phyloP scores from a whole-genome alignment of 2,113 vertebrate genomes.

The Phaethornis superciliosus region DNA sequence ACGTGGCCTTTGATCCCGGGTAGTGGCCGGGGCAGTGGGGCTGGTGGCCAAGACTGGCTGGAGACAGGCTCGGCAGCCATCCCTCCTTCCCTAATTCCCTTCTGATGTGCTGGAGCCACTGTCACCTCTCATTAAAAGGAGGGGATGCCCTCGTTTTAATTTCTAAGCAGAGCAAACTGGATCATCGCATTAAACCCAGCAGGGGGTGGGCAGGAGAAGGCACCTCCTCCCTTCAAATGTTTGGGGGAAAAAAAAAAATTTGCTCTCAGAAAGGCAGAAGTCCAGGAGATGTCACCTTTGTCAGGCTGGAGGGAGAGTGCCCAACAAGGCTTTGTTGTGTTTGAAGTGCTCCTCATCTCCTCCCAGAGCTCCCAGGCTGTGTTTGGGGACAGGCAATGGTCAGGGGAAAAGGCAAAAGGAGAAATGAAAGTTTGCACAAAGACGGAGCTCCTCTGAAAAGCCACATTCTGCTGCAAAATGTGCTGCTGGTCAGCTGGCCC shows the following conservation, averaged over 20 bases:
- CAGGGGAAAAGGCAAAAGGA: not conserved
- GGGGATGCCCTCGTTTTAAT: constrained; percentile 1
- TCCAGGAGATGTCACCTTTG: constrained; percentile 31
- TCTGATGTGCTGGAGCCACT: constrained; percentile 78
- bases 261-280: constrained; percentile 57
- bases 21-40: not conserved
- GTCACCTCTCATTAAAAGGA: constrained; percentile 77
- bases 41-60: not conserved
- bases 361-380: not conserved
- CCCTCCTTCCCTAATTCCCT: constrained; percentile 62
- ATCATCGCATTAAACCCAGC: constrained; percentile 58
- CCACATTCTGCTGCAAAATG: accelerated
- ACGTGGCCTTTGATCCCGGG: constrained; percentile 21
- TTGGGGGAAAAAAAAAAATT: constrained; percentile 57
- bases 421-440: not conserved
- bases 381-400: not conserved
- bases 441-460: not conserved
- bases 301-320: not conserved
- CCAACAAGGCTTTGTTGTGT: not conserved
- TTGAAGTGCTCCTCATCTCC: not conserved
- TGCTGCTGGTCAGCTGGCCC: not conserved
- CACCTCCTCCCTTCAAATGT: constrained; percentile 41
- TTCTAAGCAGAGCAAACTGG: constrained; percentile 12
- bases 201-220: constrained; percentile 30
- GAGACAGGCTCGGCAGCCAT: constrained; percentile 7